phyloP scores from a whole-genome alignment of 2,888 invertebrate species.

The Doris montereyensis region DNA sequence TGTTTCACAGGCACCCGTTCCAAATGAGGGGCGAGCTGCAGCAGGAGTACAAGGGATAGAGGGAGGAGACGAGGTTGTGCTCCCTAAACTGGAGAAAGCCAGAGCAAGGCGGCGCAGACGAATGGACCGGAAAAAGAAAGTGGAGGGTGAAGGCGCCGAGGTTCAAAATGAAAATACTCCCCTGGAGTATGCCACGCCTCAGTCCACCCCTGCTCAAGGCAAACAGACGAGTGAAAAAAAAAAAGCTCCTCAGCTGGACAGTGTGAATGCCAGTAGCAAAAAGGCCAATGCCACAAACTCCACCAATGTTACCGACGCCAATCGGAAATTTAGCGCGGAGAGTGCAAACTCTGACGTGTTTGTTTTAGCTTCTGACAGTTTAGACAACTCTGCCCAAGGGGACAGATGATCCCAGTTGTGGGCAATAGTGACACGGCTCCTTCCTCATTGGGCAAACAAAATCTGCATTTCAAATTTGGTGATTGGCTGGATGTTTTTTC shows the following conservation, averaged over 20 bases:
- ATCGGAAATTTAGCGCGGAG: not conserved
- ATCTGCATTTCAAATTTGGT: too few species aligned
- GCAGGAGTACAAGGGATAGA: slow-evolving; percentile 32
- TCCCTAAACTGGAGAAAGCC: slow-evolving; percentile 40
- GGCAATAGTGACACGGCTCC: too few species aligned
- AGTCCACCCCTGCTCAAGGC: not conserved
- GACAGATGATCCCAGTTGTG: not conserved
- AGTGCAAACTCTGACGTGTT: slow-evolving; percentile 28
- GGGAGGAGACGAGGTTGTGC: slow-evolving; percentile 35
- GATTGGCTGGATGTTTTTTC: too few species aligned
- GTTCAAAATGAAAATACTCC: slow-evolving; percentile 23
- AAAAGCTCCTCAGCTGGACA: slow-evolving; percentile 36
- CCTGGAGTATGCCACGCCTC: not conserved
- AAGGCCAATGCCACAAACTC: not conserved
- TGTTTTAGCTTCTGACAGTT: slow-evolving; percentile 37
- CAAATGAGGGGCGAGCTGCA: not conserved
- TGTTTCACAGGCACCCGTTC: not conserved
- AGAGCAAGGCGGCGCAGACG: slow-evolving; percentile 26
- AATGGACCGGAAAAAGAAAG: slow-evolving; percentile 38
- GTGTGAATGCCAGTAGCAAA: slow-evolving; percentile 36
- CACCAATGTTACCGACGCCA: not conserved
- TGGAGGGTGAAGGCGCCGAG: slow-evolving; percentile 17
- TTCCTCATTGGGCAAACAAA: too few species aligned
- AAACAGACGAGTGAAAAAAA: slow-evolving; percentile 27
- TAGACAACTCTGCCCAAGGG: slow-evolving; percentile 2